Base-by-base conservation (phyloP, 1,140 invertebrate species). In the Cherax destructor region DNA sequence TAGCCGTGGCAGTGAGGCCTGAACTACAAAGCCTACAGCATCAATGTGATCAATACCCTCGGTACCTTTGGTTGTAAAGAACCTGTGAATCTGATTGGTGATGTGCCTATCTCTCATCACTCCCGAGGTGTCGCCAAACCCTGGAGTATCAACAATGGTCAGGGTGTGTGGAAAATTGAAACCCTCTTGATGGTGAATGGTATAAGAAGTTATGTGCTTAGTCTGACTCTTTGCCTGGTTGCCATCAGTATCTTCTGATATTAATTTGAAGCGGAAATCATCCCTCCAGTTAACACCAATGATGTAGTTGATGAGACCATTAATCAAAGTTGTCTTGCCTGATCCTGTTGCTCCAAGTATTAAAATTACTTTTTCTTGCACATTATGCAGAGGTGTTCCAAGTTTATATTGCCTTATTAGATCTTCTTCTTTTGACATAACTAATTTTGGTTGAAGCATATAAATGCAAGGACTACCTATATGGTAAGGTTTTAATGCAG, bases 41-140 rank as follows among this genome's bases (percentile, higher is more conserved):
- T 88, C 86, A 30, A 81, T 77, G 16, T 88, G 86, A 50, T 88
- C 86, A 24, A 88, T 81, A 18, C 86, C 76, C 21, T 65, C n/a
- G 61, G 65, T 81, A 88, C 5, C 50, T 77, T 49, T 72, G 61
- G 16, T 88, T 81, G 30, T 69, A 49, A 69, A 88, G 69, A 72
- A 30, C 47, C 2, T 50, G 24, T 81, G 30, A n/a, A 88, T 10
- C 24, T 81, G 86, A n/a, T 81, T 24, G 56, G 69, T 88, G 24
- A 88, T 88, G 41, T 88, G 59, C 6, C 86, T 76, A 24, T 88
- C 86, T 69, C 59, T 24, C 47, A 69, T 56, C 30, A 88, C 65
- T 7, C 86, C 86, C 65, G 77, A 80, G 1, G 86, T 88, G 49
- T 88, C 86, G n/a, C 86, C 86, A 88, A 88, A 88, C 21, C 86